A percentile compares a stretch with the other conserved stretches of the same genome.
Conservation (phyloP, 1,140 invertebrate genomes). For the Drosophila littoralis region DNA sequence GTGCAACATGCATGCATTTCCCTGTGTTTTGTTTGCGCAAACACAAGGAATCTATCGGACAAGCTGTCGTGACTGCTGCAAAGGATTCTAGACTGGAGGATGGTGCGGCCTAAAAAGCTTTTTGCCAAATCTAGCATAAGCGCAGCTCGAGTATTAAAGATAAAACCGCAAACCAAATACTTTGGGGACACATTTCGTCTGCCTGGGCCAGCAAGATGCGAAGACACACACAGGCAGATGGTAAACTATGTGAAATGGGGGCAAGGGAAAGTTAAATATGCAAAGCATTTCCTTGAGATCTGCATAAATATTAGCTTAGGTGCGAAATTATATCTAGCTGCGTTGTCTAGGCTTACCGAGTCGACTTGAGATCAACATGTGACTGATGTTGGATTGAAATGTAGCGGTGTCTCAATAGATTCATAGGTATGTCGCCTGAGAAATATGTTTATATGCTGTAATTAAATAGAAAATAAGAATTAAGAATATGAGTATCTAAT, state of each 20-base stretch:
- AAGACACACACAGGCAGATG: neutral
- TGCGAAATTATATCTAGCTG: neutral
- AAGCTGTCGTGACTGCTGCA: neutral
- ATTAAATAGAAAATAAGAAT: neutral
- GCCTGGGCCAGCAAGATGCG: neutral
- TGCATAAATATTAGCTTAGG: conserved; percentile 11
- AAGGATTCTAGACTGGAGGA: neutral
- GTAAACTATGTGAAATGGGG: neutral
- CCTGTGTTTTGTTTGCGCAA: conserved; percentile 54
- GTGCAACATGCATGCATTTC: conserved; percentile 46
- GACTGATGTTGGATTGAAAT: too few relatives aligned
- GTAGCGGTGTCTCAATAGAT: too few relatives aligned
- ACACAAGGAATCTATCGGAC: conserved; percentile 22
- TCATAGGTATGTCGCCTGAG: neutral
- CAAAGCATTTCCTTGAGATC: neutral
- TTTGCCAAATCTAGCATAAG: conserved; percentile 39
- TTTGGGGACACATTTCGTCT: neutral
- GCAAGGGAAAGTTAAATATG: neutral
- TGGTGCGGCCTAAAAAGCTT: conserved; percentile 44
- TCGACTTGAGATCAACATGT: too few relatives aligned
- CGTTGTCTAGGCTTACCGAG: neutral
- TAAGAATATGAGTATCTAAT: neutral
- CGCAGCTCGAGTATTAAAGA: neutral
- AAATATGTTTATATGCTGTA: neutral
- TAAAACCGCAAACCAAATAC: conserved; percentile 8